Evolutionary conservation across 2,797 vertebrate genomes (phyloP), one percentile per base, ranked within the genome.

Genomic region (Vespertilio murinus): DNA sequence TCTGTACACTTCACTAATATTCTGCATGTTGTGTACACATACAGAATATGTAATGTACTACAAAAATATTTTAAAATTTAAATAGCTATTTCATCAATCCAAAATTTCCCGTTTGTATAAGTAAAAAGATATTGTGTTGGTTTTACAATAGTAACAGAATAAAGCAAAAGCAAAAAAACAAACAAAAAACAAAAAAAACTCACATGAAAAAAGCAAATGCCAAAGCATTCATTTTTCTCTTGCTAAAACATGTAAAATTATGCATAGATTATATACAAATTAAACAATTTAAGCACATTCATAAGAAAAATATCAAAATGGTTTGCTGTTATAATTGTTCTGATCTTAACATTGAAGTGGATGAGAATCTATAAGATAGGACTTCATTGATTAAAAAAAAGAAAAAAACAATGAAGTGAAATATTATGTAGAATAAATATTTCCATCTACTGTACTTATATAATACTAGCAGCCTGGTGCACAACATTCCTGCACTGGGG

Each of bases 51-150:
- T 33, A 40, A 7, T 23, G 65, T 91, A 65, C 70, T 65, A 56
- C 1, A 52, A 61, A 93, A 75, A 77, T 71, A 81, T 38, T 40
- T 87, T 64, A 90, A 56, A 38, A 67, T 30, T 47, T 90, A 30
- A 71, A 18, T 77, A 54, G 6, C 3, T 30, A 18, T 52, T 35
- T 52, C 42, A 45, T 47, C 17, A 42, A 56, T 92, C 22, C 40
- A 64, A 49, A 20, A 70, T 65, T 89, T 85, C n/a, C 25, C 33
- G 2, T 70, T 64, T 67, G n/a, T 56, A 16, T 80, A 85, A 73
- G 81, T 88, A 92, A 88, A 69, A 93, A 25, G 35, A 69, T 61
- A 64, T 64, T 74, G 88, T 86, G 61, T 85, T 77, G 47, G 54
- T 30, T 61, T 92, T 35, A 65, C 20, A 47, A 38, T 52, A 79